Conservation (phyloP, 2,113 vertebrate species). For the Egretta garzetta region DNA sequence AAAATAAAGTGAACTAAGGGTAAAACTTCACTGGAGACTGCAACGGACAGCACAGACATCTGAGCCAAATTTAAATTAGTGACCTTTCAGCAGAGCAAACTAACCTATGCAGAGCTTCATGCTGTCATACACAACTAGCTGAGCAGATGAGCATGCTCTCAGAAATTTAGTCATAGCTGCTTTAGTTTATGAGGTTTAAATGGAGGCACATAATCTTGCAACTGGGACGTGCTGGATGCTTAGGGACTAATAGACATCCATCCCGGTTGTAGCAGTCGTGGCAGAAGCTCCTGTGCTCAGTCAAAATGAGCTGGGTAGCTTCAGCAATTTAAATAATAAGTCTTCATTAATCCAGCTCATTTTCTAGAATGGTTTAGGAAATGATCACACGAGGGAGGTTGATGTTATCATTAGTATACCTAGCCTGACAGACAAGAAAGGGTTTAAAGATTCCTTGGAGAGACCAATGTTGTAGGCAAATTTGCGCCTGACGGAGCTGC, state of each 20-base stretch:
- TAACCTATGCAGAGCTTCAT: neutral
- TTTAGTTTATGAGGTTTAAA: conserved; percentile 8
- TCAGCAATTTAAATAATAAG: conserved; percentile 48
- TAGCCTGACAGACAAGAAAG: conserved; percentile 51
- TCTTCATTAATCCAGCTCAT: conserved; percentile 63
- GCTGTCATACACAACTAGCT: neutral
- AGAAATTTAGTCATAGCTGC: neutral
- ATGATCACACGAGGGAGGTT: conserved; percentile 47
- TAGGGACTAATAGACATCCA: neutral
- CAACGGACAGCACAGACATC: neutral
- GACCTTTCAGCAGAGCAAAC: neutral
- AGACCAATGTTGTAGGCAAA: conserved; percentile 34
- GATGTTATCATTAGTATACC: conserved; percentile 44
- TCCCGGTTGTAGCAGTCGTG: neutral
- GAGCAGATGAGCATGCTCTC: neutral
- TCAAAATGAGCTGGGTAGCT: conserved; percentile 15
- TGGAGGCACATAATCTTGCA: neutral
- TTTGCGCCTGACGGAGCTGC: neutral
- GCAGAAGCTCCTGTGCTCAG: neutral
- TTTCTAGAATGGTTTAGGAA: conserved; percentile 54
- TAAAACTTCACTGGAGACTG: neutral
- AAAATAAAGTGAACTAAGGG: neutral
- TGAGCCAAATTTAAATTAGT: neutral
- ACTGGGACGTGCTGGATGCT: neutral
- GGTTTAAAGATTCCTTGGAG: conserved; percentile 39